A percentile compares a stretch with the other conserved stretches of the same genome.
phyloP scores from a whole-genome alignment of 2,797 vertebrate species.

The Hybognathus amarus region DNA sequence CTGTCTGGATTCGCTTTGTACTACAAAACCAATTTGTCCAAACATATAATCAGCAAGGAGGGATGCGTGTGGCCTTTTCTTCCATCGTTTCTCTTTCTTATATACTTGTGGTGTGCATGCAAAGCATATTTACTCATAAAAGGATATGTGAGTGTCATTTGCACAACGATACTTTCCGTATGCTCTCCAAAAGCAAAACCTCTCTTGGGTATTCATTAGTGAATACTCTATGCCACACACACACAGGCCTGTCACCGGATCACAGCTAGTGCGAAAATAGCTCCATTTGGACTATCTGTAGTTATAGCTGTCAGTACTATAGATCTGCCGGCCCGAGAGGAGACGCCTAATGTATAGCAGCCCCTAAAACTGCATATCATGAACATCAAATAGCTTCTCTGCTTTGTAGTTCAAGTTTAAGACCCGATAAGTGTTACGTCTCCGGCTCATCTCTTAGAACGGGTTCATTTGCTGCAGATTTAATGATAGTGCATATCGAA shows the following conservation, averaged over 20 bases:
- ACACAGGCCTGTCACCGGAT: slow-evolving; percentile 45
- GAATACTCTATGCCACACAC: slow-evolving; percentile 43
- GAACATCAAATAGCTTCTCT: slow-evolving; percentile 14
- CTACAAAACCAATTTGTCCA: slow-evolving; percentile 64
- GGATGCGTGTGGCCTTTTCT: slow-evolving; percentile 41
- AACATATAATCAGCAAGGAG: slow-evolving; percentile 68
- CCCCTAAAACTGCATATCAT: slow-evolving; percentile 37
- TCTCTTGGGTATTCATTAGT: slow-evolving; percentile 75
- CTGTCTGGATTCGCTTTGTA: slow-evolving; percentile 42
- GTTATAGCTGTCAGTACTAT: slow-evolving; percentile 59
- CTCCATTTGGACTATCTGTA: slow-evolving; percentile 69
- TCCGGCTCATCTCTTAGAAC: slow-evolving; percentile 2
- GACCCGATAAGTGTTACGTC: slow-evolving; percentile 5
- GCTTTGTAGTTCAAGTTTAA: slow-evolving; percentile 36
- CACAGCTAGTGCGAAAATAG: slow-evolving; percentile 63
- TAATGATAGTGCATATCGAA: slow-evolving; percentile 34
- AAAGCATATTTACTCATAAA: slow-evolving; percentile 58
- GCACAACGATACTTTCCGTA: slow-evolving; percentile 66
- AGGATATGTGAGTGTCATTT: slow-evolving; percentile 63
- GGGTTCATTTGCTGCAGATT: slow-evolving; percentile 26
- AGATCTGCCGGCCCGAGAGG: slow-evolving; percentile 57
- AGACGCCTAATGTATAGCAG: slow-evolving; percentile 49
- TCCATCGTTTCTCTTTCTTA: slow-evolving; percentile 3
- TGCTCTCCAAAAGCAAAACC: slow-evolving; percentile 45
- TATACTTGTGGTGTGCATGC: slow-evolving; percentile 17